phyloP scores from a whole-genome alignment of 2,888 invertebrate genomes.

The Cephus rjabovi region DNA sequence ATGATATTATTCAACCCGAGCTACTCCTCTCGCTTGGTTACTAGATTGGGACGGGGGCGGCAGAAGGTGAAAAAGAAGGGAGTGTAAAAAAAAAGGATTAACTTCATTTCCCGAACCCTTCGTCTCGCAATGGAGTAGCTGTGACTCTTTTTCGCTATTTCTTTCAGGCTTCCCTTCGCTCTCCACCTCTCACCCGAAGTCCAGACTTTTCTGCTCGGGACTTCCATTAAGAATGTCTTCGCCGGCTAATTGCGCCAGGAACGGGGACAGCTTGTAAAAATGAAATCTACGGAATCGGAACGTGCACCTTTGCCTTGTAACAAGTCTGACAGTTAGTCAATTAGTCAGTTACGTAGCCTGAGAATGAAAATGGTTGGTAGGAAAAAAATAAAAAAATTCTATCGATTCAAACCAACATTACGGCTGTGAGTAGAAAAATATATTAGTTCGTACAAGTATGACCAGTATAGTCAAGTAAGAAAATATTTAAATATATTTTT shows the following conservation, averaged over 20 bases:
- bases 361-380: background rate
- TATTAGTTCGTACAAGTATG: background rate
- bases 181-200: background rate
- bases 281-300: background rate
- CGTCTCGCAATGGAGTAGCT: background rate
- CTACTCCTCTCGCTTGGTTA: slow-evolving; percentile 6
- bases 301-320: background rate
- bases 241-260: background rate
- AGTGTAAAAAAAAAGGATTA: background rate
- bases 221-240: background rate
- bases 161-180: background rate
- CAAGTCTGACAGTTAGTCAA: background rate
- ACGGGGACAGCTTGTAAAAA: background rate
- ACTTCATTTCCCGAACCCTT: background rate
- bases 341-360: background rate
- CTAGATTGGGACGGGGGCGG: background rate
- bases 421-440: background rate
- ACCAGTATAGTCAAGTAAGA: no score
- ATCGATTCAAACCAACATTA: background rate
- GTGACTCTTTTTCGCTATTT: background rate
- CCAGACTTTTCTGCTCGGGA: background rate
- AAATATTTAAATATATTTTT: no score
- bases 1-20: slow-evolving; percentile 42
- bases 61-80: slow-evolving; percentile 4
- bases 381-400: background rate